These are phyloP conservation scores for Ammodytes marinus DNA, from an alignment of 2,113 vertebrate species.

Conservation along the genomic window DNA sequence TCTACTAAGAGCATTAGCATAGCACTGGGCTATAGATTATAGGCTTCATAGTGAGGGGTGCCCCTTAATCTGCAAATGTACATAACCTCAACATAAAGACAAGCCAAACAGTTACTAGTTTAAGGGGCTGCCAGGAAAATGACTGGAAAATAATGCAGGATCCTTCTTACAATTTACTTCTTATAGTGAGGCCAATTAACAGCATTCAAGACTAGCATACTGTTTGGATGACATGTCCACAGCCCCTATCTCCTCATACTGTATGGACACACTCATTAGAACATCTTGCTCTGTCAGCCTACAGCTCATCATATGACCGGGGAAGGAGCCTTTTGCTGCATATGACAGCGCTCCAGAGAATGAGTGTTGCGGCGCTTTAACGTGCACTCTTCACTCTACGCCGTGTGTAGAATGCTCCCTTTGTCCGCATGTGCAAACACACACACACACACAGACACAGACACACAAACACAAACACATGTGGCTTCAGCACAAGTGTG, in stretches of 20 bases:
- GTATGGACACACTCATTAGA: neutral
- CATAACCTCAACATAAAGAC: neutral
- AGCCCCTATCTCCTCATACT: no score
- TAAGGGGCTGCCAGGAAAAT: neutral
- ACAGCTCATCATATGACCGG: conserved; percentile 78
- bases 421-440: conserved; percentile 67
- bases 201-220: neutral
- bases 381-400: conserved; percentile 49
- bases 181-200: neutral
- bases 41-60: neutral
- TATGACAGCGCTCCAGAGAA: conserved; percentile 79
- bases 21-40: conserved; percentile 15
- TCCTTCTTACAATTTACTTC: neutral
- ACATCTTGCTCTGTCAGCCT: conserved; percentile 19
- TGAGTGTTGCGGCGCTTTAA: conserved; percentile 55
- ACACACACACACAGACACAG: conserved; percentile 34
- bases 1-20: conserved; percentile 62
- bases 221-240: neutral
- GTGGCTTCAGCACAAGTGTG: conserved; percentile 11
- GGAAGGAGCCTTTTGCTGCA: conserved; percentile 60
- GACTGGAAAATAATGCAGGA: neutral
- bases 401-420: conserved; percentile 74
- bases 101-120: neutral
- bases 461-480: conserved; percentile 33
- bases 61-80: neutral